Evolutionary conservation across 2,888 invertebrate species (phyloP), one percentile per base, ranked within the genome.

Genomic region (Dryomyza anilis): DNA sequence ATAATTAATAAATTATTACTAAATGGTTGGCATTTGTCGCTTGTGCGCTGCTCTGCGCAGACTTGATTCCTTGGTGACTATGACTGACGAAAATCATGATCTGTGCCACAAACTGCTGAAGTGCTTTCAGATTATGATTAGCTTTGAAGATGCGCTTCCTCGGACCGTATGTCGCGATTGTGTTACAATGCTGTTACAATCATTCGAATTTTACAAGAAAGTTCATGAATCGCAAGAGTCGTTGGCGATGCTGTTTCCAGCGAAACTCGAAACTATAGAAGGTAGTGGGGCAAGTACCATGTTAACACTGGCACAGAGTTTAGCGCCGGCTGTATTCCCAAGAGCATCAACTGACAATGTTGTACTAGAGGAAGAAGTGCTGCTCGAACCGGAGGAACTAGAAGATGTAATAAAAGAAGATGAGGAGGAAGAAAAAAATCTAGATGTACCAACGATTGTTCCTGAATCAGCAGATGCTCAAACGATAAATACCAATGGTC

Each of bases 211-310:
- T 61, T 73, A 70, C 39, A 62, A 64, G 10, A 76, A 73, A 70
- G 76, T 77, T 0, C 71, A 72, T 2, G 74, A 73, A n/a, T 72
- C 79, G 2, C 79, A 79, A 46, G 77, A 78, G 33, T 73, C 74
- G 0, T 69, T 79, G 16, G 62, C 66, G 16, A 30, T 66, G 10
- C 58, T 73, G 7, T 73, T 66, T 55, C 56, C 67, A 6, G 39
- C n/a, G 16, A 23, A 45, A 21, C 10, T n/a, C n/a, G n/a, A n/a
- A 12, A 19, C n/a, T 8, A 27, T 1, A 39, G 52, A 10, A 16
- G 23, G 19, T 14, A 3, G n/a, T 2, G 2, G 5, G 3, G 8
- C 23, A n/a, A 39, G 25, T 5, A 10, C 30, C 1, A 46, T 25
- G 3, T 29, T 45, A 23, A 33, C 23, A 46, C 30, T 29, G 21